phyloP scores from a whole-genome alignment of 23 tunicate species.

The Corella eumyota region DNA sequence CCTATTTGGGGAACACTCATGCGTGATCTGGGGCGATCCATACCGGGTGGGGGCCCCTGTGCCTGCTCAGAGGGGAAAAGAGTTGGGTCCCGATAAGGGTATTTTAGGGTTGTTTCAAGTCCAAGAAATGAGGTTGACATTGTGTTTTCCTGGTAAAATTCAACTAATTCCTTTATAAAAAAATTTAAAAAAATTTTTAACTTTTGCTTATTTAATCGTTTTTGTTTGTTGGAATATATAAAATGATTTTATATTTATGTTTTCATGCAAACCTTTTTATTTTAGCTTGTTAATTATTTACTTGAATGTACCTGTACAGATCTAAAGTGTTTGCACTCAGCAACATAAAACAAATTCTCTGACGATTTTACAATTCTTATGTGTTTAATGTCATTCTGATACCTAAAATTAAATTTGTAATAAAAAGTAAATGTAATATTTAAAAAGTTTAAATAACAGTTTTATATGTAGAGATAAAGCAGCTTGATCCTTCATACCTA shows the following conservation, averaged over 20 bases:
- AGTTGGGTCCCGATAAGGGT: conserved; percentile 52
- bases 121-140: conserved; percentile 77
- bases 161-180: conserved; percentile 48
- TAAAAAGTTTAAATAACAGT: neutral
- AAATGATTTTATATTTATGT: neutral
- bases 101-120: conserved; percentile 63
- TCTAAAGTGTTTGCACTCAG: conserved; percentile 84
- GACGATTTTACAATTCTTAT: conserved; percentile 37
- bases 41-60: too few species aligned
- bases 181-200: neutral
- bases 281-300: too few species aligned
- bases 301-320: conserved; percentile 75
- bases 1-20: neutral
- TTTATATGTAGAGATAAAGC: neutral
- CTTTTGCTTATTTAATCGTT: neutral
- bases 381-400: conserved; percentile 59
- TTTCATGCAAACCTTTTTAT: too few species aligned
- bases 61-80: conserved; percentile 69
- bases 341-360: conserved; percentile 55
- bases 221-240: too few species aligned
- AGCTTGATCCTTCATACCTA: neutral
- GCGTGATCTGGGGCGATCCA: neutral
- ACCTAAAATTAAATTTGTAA: conserved; percentile 23
- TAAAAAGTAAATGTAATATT: neutral
- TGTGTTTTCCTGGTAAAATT: conserved; percentile 58